Evolutionary conservation across 2,113 vertebrate genomes (phyloP).

Genomic region (Danionella cerebrum): DNA sequence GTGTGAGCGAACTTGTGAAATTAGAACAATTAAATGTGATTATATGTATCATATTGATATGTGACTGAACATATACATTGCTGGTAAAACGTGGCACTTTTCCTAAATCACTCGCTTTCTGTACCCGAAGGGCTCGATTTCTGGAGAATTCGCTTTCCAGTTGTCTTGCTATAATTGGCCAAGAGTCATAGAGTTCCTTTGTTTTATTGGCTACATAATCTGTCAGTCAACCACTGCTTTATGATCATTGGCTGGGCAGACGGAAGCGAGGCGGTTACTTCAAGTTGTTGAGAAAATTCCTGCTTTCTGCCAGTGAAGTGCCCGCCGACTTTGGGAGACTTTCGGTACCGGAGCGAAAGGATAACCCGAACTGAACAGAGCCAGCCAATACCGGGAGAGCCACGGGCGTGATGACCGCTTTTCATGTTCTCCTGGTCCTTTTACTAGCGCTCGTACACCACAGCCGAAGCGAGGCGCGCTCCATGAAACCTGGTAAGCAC

Average conservation of each 20-base stretch:
- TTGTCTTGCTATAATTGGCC: slow-evolving; percentile 47
- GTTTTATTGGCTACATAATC: not conserved
- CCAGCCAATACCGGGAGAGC: not conserved
- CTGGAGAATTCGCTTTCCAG: not conserved
- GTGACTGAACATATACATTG: no score
- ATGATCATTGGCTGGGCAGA: slow-evolving; percentile 26
- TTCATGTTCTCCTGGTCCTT: not conserved
- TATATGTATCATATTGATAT: no score
- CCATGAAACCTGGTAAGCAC: not conserved
- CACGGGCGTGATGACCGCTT: not conserved
- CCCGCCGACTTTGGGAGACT: not conserved
- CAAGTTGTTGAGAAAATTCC: not conserved
- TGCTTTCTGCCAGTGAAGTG: no score
- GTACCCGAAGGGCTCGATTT: not conserved
- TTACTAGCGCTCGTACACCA: not conserved
- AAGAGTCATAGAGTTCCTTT: fast-evolving
- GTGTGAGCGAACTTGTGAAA: no score
- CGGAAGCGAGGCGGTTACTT: not conserved
- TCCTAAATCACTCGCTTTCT: slow-evolving; percentile 43
- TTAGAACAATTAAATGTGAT: no score
- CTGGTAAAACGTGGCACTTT: slow-evolving; percentile 19
- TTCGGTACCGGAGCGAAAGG: not conserved
- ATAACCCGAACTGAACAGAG: not conserved
- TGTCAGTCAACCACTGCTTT: fast-evolving
- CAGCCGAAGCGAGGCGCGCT: not conserved